These are phyloP conservation scores for Camponotus fellah DNA, from an alignment of 2,888 invertebrate species.

Conservation along the genomic window DNA sequence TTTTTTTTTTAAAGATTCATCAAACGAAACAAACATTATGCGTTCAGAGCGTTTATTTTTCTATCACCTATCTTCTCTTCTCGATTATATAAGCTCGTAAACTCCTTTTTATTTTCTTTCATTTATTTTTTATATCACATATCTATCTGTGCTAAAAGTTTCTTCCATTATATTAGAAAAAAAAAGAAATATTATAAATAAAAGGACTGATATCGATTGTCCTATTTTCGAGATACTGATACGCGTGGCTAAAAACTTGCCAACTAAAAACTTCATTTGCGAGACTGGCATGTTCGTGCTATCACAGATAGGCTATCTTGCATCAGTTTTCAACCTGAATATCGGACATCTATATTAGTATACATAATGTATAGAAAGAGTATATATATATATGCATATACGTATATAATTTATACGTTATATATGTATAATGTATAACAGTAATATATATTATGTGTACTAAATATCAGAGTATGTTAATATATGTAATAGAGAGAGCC, in stretches of 20 bases:
- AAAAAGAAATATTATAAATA: constrained; percentile 67
- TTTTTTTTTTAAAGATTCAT: background rate
- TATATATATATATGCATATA: constrained; percentile 53
- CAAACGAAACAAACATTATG: constrained; percentile 25
- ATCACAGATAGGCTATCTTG: constrained; percentile 67
- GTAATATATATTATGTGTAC: constrained; percentile 61
- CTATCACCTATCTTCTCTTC: background rate
- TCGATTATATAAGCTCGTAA: background rate
- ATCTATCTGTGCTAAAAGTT: constrained; percentile 8
- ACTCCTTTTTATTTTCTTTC: constrained; percentile 1
- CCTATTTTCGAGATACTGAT: constrained; percentile 12
- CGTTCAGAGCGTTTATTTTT: constrained; percentile 1
- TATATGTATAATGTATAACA: constrained; percentile 40
- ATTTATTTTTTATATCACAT: background rate
- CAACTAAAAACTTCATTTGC: constrained; percentile 69
- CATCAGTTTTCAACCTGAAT: constrained; percentile 60
- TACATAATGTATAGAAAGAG: constrained; percentile 43
- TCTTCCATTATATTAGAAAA: constrained; percentile 13
- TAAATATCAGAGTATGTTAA: constrained; percentile 55
- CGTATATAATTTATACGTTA: constrained; percentile 53
- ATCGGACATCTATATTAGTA: constrained; percentile 42
- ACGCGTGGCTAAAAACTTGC: constrained; percentile 64
- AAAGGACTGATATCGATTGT: constrained; percentile 20
- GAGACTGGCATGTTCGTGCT: constrained; percentile 62
- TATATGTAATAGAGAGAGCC: constrained; percentile 60